Evolutionary conservation across 2,113 vertebrate species (phyloP).

Genomic region (Oryzias celebensis): DNA sequence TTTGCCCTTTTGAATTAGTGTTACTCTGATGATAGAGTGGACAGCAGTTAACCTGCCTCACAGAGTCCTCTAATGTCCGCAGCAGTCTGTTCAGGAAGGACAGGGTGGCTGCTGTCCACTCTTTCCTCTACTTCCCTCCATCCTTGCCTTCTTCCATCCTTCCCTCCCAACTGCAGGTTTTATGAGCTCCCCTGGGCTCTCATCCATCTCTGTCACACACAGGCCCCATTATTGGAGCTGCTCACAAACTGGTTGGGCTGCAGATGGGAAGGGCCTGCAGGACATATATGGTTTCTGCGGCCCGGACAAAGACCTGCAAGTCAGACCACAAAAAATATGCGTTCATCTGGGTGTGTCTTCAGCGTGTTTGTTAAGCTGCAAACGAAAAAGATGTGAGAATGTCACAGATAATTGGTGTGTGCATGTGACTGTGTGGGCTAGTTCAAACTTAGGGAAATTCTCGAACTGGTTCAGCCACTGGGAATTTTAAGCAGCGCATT

Average conservation of each 20-base stretch:
- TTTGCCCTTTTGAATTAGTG: conserved; percentile 37
- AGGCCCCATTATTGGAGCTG: conserved; percentile 80
- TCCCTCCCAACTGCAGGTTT: conserved; percentile 76
- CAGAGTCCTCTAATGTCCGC: conserved; percentile 73
- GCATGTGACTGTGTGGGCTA: conserved; percentile 31
- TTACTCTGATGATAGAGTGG: conserved; percentile 72
- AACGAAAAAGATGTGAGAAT: conserved; percentile 38
- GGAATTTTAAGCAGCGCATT: conserved; percentile 71
- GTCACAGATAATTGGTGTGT: conserved; percentile 21
- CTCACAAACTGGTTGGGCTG: conserved; percentile 72
- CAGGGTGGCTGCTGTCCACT: conserved; percentile 77
- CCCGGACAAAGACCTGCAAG: conserved; percentile 70
- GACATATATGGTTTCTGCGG: conserved; percentile 75
- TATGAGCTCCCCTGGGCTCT: conserved; percentile 83
- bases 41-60: conserved; percentile 73
- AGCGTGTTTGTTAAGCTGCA: conserved; percentile 41
- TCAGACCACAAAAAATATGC: conserved; percentile 50
- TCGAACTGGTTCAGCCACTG: conserved; percentile 67
- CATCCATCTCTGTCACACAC: conserved; percentile 84
- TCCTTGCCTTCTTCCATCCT: conserved; percentile 45
- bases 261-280: conserved; percentile 79
- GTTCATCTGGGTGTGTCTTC: conserved; percentile 62
- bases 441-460: conserved; percentile 53
- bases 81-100: conserved; percentile 67
- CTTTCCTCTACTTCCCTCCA: conserved; percentile 53